Percentiles rank a stretch among this genome's conserved stretches.
These are phyloP conservation scores for Naso thynnoides DNA, from an alignment of 2,797 vertebrate species.

Conservation along the genomic window DNA sequence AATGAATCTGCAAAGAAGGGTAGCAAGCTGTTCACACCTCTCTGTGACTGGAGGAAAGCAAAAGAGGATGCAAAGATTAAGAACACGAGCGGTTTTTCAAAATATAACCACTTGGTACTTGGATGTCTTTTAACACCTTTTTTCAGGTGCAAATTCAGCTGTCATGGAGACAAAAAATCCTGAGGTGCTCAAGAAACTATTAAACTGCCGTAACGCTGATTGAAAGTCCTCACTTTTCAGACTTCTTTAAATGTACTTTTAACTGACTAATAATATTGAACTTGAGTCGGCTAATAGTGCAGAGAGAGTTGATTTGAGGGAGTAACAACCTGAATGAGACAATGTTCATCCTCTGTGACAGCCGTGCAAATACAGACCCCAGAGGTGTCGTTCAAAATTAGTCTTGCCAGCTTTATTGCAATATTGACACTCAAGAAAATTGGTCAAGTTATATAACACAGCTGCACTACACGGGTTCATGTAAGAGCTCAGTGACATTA, in stretches of 20 bases:
- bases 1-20: conserved; percentile 34
- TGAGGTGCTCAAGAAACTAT: conserved; percentile 3
- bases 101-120: conserved; percentile 50
- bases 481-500: conserved; percentile 62
- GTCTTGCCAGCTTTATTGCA: conserved; percentile 31
- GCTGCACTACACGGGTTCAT: conserved; percentile 53
- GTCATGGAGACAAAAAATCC: neutral
- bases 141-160: conserved; percentile 43
- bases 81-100: conserved; percentile 35
- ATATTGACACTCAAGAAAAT: conserved; percentile 59
- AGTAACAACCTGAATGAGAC: conserved; percentile 41
- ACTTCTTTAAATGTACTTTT: conserved; percentile 38
- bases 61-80: conserved; percentile 43
- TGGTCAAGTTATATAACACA: conserved; percentile 57
- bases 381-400: conserved; percentile 34
- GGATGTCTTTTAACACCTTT: conserved; percentile 55
- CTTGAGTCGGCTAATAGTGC: conserved; percentile 13
- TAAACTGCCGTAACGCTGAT: conserved; percentile 16
- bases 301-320: conserved; percentile 38
- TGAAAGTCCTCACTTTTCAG: conserved; percentile 19
- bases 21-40: conserved; percentile 69
- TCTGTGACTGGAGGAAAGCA: conserved; percentile 24
- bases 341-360: conserved; percentile 33
- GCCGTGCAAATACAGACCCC: conserved; percentile 18
- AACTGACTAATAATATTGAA: conserved; percentile 37